These are phyloP conservation scores for Drosophila ananassae DNA, from an alignment of 1,140 invertebrate genomes.

Conservation along the genomic window DNA sequence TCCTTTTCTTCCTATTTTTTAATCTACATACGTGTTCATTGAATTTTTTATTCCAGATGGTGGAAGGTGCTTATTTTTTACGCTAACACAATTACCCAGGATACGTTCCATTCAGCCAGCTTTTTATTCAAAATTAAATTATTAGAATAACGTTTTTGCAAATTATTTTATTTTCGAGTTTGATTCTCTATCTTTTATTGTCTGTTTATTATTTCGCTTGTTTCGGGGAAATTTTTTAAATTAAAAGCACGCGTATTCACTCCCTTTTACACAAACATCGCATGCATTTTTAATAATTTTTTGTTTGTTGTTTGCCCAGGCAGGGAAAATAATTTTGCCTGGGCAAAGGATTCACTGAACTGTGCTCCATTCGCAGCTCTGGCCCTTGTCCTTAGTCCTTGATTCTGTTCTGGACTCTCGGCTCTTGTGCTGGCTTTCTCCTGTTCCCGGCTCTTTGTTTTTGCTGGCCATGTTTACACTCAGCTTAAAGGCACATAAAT, in stretches of 20 bases:
- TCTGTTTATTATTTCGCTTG: conserved; percentile 39
- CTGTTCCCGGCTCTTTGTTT: neutral
- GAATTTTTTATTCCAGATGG: conserved; percentile 3
- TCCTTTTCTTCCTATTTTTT: conserved; percentile 6
- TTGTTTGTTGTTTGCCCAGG: conserved; percentile 70
- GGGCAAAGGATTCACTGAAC: conserved; percentile 73
- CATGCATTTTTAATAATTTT: conserved; percentile 81
- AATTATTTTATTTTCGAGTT: conserved; percentile 9
- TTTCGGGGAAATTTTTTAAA: conserved; percentile 41
- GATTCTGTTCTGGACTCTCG: conserved; percentile 22
- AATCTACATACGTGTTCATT: conserved; percentile 5
- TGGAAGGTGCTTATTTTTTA: conserved; percentile 8
- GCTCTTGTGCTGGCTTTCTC: conserved; percentile 13
- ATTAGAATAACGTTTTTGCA: conserved; percentile 4
- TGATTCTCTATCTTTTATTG: conserved; percentile 24
- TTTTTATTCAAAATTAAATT: conserved; percentile 11
- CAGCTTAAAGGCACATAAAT: conserved; percentile 71
- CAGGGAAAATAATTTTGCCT: conserved; percentile 71
- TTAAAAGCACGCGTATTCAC: conserved; percentile 59
- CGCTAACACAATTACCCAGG: conserved; percentile 17
- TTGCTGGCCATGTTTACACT: conserved; percentile 21
- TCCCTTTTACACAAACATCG: conserved; percentile 49
- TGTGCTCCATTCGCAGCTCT: conserved; percentile 47
- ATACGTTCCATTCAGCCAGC: neutral
- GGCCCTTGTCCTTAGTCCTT: conserved; percentile 9